Percentiles rank a stretch among this genome's conserved stretches.
phyloP scores from a whole-genome alignment of 1,140 invertebrate species.

The Harlomillsia oculata region DNA sequence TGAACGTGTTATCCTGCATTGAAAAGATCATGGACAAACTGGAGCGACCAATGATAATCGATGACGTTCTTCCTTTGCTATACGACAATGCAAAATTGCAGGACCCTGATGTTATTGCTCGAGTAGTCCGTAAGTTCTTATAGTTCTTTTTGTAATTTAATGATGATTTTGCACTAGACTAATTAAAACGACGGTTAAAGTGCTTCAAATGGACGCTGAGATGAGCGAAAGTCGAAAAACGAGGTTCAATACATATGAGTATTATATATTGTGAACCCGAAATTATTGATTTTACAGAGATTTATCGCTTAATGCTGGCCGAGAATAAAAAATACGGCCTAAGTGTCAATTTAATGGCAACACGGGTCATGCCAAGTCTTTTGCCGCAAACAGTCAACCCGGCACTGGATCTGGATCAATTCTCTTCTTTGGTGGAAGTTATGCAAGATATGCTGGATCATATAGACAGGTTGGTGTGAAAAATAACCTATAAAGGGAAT shows the following conservation, averaged over 20 bases:
- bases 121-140: conserved; percentile 35
- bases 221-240: conserved; percentile 33
- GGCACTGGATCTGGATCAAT: conserved; percentile 79
- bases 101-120: conserved; percentile 57
- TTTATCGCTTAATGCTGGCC: conserved; percentile 81
- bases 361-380: conserved; percentile 81
- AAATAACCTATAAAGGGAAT: no score
- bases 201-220: neutral
- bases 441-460: conserved; percentile 87
- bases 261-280: neutral
- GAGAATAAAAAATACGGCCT: conserved; percentile 84
- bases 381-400: conserved; percentile 88
- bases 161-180: neutral
- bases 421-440: conserved; percentile 72
- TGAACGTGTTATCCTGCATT: conserved; percentile 63
- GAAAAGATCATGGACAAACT: conserved; percentile 71
- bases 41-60: conserved; percentile 77
- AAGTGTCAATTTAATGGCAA: conserved; percentile 83
- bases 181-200: neutral
- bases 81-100: conserved; percentile 62
- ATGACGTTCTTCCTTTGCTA: conserved; percentile 84
- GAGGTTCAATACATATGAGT: conserved; percentile 3
- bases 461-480: conserved; percentile 79
- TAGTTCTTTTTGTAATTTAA: neutral
- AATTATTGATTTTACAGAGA: conserved; percentile 51